phyloP scores from a whole-genome alignment of 2,888 invertebrate genomes.

The Sylvicola fuscatus region DNA sequence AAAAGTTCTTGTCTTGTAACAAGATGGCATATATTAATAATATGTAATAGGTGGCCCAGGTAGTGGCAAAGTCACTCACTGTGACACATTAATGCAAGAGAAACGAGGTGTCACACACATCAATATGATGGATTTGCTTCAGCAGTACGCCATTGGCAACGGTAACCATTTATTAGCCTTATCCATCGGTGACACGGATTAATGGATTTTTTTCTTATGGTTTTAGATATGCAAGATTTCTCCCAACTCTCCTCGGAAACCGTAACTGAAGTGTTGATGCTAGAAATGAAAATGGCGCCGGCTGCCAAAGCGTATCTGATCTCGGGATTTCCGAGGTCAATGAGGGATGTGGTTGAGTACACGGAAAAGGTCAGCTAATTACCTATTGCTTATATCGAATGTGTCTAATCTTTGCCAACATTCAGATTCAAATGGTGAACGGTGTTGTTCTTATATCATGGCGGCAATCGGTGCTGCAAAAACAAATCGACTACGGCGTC shows the following conservation, averaged over 20 bases:
- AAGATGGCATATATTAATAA: conserved; percentile 1
- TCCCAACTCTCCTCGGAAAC: conserved; percentile 68
- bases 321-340: conserved; percentile 76
- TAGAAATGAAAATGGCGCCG: conserved; percentile 86
- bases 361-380: conserved; percentile 54
- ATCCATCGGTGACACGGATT: background rate
- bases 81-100: conserved; percentile 78
- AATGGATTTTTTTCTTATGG: background rate
- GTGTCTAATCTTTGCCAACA: conserved; percentile 1
- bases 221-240: conserved; percentile 69
- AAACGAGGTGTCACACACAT: conserved; percentile 67
- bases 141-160: conserved; percentile 75
- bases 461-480: conserved; percentile 66
- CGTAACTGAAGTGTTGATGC: conserved; percentile 73
- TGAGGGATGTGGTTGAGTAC: conserved; percentile 82
- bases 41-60: conserved; percentile 66
- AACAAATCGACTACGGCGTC: conserved; percentile 80
- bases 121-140: conserved; percentile 78
- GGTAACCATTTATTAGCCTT: conserved; percentile 30
- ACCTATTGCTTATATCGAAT: background rate
- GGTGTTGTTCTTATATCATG: conserved; percentile 73
- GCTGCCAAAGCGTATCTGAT: conserved; percentile 72
- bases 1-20: no score
- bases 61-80: conserved; percentile 95
- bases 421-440: conserved; percentile 68